These are phyloP conservation scores for Chrysemys picta DNA, from an alignment of 2,113 vertebrate species.

Conservation along the genomic window DNA sequence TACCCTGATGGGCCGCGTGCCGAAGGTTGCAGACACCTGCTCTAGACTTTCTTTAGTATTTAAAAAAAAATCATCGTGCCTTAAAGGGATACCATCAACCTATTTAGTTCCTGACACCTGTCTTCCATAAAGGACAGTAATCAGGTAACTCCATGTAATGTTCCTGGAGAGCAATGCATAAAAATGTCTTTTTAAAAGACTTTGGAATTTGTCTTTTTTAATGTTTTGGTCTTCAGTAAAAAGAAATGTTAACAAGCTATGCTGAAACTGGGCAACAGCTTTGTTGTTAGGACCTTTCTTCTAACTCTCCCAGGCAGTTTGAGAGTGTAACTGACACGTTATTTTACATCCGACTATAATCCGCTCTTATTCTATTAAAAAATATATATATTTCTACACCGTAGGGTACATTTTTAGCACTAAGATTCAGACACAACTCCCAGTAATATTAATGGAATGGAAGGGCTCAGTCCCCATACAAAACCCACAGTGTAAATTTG, in stretches of 20 bases:
- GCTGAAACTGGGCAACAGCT: background rate
- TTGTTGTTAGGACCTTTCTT: background rate
- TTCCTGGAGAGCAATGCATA: background rate
- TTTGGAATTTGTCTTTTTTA: background rate
- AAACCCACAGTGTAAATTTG: background rate
- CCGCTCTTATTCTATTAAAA: background rate
- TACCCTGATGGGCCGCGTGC: too few relatives aligned
- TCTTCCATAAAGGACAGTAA: background rate
- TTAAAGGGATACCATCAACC: background rate
- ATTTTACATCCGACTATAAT: background rate
- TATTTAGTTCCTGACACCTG: background rate
- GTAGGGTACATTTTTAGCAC: background rate
- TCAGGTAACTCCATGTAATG: background rate
- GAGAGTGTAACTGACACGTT: background rate
- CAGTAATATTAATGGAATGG: too few relatives aligned
- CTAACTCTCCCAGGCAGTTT: fast-evolving
- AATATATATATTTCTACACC: background rate
- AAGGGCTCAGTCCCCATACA: background rate
- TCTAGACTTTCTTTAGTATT: background rate
- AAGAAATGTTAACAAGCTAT: background rate
- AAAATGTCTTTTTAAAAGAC: background rate
- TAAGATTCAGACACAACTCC: background rate
- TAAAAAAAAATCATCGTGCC: conserved; percentile 1
- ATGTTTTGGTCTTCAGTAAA: background rate
- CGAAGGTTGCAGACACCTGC: background rate